A percentile compares a stretch with the other conserved stretches of the same genome.
Evolutionary conservation across 2,888 invertebrate genomes (phyloP).

Genomic region (Smittia aterrima): DNA sequence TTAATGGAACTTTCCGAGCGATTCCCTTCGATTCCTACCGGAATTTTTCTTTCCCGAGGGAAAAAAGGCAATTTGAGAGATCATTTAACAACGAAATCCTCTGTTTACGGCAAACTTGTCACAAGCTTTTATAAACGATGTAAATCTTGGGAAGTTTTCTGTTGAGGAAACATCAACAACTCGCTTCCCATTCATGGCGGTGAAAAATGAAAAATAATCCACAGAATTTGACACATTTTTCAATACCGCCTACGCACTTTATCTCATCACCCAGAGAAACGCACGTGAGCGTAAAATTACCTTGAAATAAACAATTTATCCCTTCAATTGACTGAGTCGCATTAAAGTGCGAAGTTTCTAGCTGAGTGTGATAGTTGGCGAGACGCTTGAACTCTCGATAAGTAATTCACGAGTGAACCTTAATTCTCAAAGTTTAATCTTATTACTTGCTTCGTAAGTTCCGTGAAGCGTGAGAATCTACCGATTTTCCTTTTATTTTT

Average conservation of each 20-base stretch:
- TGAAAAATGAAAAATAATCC: constrained; percentile 3
- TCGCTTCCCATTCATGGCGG: not conserved
- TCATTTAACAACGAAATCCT: not conserved
- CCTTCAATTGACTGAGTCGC: not conserved
- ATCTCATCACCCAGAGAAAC: not conserved
- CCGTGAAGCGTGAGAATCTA: too few species aligned
- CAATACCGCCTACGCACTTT: not conserved
- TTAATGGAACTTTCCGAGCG: too few species aligned
- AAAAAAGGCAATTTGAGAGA: too few species aligned
- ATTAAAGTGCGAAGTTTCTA: not conserved
- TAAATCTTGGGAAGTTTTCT: not conserved
- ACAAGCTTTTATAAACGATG: not conserved
- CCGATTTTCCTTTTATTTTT: too few species aligned
- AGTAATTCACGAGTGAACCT: too few species aligned
- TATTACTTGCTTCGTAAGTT: too few species aligned
- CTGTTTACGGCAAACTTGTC: not conserved
- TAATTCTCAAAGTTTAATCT: too few species aligned
- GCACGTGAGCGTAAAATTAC: not conserved
- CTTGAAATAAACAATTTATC: not conserved
- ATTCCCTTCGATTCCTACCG: too few species aligned
- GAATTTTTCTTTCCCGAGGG: too few species aligned
- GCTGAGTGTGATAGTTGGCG: too few species aligned
- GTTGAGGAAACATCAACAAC: not conserved
- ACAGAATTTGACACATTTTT: not conserved
- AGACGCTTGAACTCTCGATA: too few species aligned